Percentiles rank a stretch among this genome's conserved stretches.
Evolutionary conservation across 2,888 invertebrate genomes (phyloP).

Genomic region (Drosophila austrosaltans): DNA sequence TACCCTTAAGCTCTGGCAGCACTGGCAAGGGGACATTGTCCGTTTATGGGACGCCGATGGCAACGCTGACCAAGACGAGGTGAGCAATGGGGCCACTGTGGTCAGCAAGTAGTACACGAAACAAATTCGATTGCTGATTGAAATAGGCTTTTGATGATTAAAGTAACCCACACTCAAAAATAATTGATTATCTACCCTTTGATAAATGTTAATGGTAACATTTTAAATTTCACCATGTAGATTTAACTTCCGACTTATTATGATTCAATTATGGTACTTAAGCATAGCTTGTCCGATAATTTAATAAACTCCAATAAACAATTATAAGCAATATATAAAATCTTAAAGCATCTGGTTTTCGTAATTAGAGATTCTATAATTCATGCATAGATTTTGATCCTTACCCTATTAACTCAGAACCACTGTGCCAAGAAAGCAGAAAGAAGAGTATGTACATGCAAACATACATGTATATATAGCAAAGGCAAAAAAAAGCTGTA

Average conservation of each 20-base stretch:
- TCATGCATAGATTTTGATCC: neutral
- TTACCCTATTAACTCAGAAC: constrained; percentile 18
- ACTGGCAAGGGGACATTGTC: constrained; percentile 71
- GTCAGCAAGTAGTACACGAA: neutral
- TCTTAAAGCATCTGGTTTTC: neutral
- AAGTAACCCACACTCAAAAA: neutral
- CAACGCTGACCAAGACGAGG: constrained; percentile 52
- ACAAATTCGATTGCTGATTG: neutral
- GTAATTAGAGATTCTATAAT: neutral
- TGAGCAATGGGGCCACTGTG: constrained; percentile 6
- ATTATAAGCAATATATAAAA: neutral
- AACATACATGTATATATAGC: constrained; percentile 26
- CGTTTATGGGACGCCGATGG: constrained; percentile 66
- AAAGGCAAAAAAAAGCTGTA: constrained; percentile 50
- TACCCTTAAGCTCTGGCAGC: constrained; percentile 71
- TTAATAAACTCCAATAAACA: too few species aligned
- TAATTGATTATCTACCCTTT: neutral
- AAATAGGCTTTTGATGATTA: neutral
- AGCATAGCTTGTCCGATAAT: too few species aligned
- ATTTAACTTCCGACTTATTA: too few species aligned
- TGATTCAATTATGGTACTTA: too few species aligned
- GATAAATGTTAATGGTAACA: neutral
- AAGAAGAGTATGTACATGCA: constrained; percentile 47
- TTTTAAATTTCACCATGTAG: neutral
- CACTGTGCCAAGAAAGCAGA: constrained; percentile 61